phyloP scores from a whole-genome alignment of 1,140 invertebrate genomes.

The Dinoponera quadriceps region DNA sequence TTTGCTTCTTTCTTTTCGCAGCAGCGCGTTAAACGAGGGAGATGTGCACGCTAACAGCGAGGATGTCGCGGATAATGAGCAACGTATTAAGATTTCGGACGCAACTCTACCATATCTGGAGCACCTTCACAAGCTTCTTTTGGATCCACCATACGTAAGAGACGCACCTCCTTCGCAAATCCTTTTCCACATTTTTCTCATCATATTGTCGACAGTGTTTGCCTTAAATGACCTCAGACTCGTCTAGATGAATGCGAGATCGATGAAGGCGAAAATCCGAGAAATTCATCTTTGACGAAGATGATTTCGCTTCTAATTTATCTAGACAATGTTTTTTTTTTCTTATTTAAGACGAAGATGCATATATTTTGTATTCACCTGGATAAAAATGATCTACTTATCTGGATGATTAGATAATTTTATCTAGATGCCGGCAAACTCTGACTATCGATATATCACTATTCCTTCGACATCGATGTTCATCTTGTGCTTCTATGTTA shows the following conservation, averaged over 20 bases:
- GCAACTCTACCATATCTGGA: slow-evolving; percentile 89
- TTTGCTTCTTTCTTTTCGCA: slow-evolving; percentile 12
- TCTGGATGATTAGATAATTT: too few relatives aligned
- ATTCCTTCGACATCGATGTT: slow-evolving; percentile 18
- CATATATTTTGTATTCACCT: too few relatives aligned
- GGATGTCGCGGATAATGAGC: slow-evolving; percentile 77
- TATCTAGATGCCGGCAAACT: too few relatives aligned
- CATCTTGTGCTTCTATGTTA: slow-evolving; percentile 52
- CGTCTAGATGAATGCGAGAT: too few relatives aligned
- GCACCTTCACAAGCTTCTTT: slow-evolving; percentile 90
- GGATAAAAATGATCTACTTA: too few relatives aligned
- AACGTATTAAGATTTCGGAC: slow-evolving; percentile 83
- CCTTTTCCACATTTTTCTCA: not conserved
- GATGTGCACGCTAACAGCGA: slow-evolving; percentile 69
- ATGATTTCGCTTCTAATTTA: too few relatives aligned
- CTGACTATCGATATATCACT: slow-evolving; percentile 30
- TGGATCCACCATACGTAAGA: slow-evolving; percentile 91
- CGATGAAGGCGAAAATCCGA: too few relatives aligned
- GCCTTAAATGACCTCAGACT: too few relatives aligned
- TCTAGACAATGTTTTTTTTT: too few relatives aligned
- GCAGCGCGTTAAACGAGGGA: slow-evolving; percentile 62
- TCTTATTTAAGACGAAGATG: too few relatives aligned
- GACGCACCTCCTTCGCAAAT: not conserved
- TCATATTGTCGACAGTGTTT: too few relatives aligned
- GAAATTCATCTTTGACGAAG: too few relatives aligned